Evolutionary conservation across 1,140 invertebrate genomes (phyloP).

Genomic region (Rhynchophorus ferrugineus): DNA sequence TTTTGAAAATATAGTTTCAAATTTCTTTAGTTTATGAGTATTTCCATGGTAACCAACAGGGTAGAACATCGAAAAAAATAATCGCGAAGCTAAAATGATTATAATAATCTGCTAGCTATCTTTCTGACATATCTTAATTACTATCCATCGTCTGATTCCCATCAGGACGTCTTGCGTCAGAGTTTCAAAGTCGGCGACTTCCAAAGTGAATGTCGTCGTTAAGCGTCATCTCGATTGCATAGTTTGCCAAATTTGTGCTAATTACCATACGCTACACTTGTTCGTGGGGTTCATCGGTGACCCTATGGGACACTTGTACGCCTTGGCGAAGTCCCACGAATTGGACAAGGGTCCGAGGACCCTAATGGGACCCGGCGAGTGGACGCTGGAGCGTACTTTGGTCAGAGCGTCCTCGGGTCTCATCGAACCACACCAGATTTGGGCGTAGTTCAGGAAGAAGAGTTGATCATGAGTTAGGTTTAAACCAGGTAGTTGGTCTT

Average conservation of each 20-base stretch:
- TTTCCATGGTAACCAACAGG: too few species aligned
- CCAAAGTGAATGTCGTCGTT: background rate
- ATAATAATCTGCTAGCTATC: too few species aligned
- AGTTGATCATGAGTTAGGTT: slow-evolving; percentile 80
- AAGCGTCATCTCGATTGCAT: background rate
- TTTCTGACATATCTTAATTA: background rate
- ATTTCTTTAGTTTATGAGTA: too few species aligned
- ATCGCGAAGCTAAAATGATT: too few species aligned
- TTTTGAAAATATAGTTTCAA: too few species aligned
- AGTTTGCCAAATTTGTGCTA: background rate
- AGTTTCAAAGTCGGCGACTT: background rate
- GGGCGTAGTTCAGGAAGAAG: slow-evolving; percentile 84
- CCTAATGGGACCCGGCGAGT: slow-evolving; percentile 87
- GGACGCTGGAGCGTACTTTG: slow-evolving; percentile 89
- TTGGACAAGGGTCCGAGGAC: slow-evolving; percentile 90
- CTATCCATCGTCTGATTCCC: background rate
- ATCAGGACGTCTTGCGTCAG: background rate
- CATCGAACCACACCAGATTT: slow-evolving; percentile 98
- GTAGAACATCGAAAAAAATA: too few species aligned
- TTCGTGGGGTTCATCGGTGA: slow-evolving; percentile 84
- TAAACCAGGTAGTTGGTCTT: slow-evolving; percentile 66
- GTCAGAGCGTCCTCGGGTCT: slow-evolving; percentile 90
- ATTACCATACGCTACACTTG: slow-evolving; percentile 91
- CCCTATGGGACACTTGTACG: slow-evolving; percentile 69
- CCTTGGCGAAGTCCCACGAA: slow-evolving; percentile 80